A percentile compares a stretch with the other conserved stretches of the same genome.
phyloP scores from a whole-genome alignment of 2,888 invertebrate species.

The Biston stratarius region DNA sequence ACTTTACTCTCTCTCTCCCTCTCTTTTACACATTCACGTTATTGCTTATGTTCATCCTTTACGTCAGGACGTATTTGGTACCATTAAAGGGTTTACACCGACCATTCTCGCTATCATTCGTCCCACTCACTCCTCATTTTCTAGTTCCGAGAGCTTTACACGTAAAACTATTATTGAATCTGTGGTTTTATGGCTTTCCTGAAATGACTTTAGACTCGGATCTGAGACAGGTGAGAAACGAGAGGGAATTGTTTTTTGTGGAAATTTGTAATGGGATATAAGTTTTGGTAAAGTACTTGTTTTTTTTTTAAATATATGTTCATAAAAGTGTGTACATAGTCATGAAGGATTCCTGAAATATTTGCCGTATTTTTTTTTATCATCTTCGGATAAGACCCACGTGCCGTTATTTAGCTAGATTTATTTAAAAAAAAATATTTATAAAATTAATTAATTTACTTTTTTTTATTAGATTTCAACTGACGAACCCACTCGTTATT shows the following conservation, averaged over 20 bases:
- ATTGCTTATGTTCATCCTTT: not conserved
- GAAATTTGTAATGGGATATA: not conserved
- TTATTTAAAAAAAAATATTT: no score
- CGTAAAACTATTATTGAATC: not conserved
- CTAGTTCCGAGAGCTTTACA: not conserved
- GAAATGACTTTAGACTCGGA: not conserved
- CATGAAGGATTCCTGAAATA: no score
- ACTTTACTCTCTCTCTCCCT: no score
- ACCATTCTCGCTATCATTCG: constrained; percentile 1
- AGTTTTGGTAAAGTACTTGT: not conserved
- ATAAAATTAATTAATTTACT: no score
- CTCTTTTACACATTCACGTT: no score
- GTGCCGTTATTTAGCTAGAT: no score
- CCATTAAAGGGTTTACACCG: constrained; percentile 8
- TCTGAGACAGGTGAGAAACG: constrained; percentile 7
- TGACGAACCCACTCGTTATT: no score
- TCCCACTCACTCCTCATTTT: not conserved
- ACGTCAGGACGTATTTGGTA: not conserved
- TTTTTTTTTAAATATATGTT: not conserved
- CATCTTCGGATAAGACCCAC: no score
- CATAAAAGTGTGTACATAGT: no score
- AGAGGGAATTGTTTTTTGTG: not conserved
- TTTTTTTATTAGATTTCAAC: no score
- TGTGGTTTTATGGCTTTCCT: constrained; percentile 1
- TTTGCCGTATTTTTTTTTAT: no score